A percentile compares a stretch with the other conserved stretches of the same genome.
These are phyloP conservation scores for Branchinecta sandiegonensis DNA, from an alignment of 2,888 invertebrate species.

Conservation along the genomic window DNA sequence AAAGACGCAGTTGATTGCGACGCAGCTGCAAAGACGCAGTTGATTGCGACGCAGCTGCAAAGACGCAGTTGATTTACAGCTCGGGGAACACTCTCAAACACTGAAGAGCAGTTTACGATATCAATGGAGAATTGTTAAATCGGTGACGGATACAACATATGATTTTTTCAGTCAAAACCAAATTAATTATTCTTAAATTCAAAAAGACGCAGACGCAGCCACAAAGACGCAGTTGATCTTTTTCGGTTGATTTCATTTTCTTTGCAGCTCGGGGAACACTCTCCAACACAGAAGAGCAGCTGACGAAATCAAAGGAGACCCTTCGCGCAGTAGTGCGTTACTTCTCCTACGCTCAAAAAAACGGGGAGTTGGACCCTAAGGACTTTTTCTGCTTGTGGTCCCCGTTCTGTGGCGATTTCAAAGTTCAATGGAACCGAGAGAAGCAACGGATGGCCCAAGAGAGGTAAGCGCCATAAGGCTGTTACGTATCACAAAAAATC, in stretches of 20 bases:
- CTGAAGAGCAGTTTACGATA: conserved; percentile 6
- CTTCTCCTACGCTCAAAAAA: conserved; percentile 71
- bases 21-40: no score
- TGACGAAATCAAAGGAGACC: conserved; percentile 30
- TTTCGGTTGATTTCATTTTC: conserved; percentile 18
- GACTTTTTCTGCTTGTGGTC: conserved; percentile 83
- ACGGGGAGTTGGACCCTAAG: conserved; percentile 56
- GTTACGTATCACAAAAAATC: no score
- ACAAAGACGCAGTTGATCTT: no score
- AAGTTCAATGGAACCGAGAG: conserved; percentile 87
- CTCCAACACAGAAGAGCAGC: not conserved
- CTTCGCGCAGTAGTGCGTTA: conserved; percentile 66
- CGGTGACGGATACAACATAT: no score
- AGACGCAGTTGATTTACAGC: no score
- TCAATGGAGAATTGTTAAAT: no score
- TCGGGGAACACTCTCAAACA: not conserved
- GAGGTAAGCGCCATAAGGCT: conserved; percentile 44
- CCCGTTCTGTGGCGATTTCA: conserved; percentile 80
- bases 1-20: no score
- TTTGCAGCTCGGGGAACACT: conserved; percentile 20
- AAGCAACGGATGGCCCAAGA: conserved; percentile 67
- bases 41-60: no score
- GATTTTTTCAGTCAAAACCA: no score
- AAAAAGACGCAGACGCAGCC: no score
- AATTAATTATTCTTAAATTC: no score